phyloP scores from a whole-genome alignment of 64 coral and sea anemone genomes.

The Hydrozoanthus tunicans region DNA sequence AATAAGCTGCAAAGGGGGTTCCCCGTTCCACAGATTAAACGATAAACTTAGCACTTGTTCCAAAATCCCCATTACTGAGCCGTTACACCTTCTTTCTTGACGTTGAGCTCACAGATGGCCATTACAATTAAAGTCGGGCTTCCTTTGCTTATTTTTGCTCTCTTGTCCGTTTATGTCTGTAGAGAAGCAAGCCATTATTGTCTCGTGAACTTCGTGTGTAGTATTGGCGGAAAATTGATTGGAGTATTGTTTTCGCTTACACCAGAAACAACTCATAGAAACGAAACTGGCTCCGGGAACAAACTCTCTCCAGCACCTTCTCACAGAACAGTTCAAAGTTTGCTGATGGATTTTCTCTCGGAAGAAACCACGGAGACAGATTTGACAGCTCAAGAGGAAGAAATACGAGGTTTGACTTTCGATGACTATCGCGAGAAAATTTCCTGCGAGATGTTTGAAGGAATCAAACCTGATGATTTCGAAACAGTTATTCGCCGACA shows the following conservation, averaged over 20 bases:
- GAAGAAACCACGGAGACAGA: constrained; percentile 29
- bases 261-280: not conserved
- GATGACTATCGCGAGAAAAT: constrained; percentile 47
- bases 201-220: not conserved
- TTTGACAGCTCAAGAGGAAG: constrained; percentile 45
- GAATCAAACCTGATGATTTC: constrained; percentile 36
- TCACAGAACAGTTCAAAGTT: not conserved
- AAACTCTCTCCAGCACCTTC: not conserved
- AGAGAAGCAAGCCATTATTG: not conserved
- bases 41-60: no score
- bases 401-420: constrained; percentile 50
- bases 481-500: constrained; percentile 45
- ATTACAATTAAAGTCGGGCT: constrained; percentile 5
- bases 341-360: constrained; percentile 40
- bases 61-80: no score
- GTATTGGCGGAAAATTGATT: not conserved
- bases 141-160: not conserved
- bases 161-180: not conserved
- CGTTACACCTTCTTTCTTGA: no score
- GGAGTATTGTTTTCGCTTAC: not conserved
- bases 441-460: constrained; percentile 37
- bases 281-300: not conserved
- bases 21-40: no score
- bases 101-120: not conserved
- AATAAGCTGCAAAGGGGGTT: no score